phyloP scores from a whole-genome alignment of 2,888 invertebrate species.

The Tenthredo mesomela region DNA sequence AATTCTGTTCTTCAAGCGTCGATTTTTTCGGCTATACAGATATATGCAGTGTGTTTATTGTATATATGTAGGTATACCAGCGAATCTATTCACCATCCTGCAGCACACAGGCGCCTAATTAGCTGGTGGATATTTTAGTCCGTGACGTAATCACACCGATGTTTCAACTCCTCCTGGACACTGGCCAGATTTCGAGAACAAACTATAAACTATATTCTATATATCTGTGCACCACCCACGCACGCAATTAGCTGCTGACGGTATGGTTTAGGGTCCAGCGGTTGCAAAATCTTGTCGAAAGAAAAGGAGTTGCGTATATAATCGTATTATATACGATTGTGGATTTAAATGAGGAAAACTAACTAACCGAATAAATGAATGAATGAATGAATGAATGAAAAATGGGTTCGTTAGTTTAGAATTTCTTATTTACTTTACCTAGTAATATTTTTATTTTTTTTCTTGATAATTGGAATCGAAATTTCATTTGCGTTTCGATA shows the following conservation, averaged over 20 bases:
- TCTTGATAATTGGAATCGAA: background rate
- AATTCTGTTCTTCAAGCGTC: too few species aligned
- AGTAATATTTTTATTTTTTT: too few species aligned
- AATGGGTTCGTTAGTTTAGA: too few species aligned
- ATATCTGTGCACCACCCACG: background rate
- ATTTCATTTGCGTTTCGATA: background rate
- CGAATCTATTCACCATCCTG: background rate
- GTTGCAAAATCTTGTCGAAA: background rate
- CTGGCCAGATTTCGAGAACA: slow-evolving; percentile 74
- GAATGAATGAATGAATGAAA: too few species aligned
- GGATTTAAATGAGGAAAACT: too few species aligned
- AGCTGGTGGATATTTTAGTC: slow-evolving; percentile 58
- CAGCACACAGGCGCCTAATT: slow-evolving; percentile 37
- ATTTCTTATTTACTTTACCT: too few species aligned
- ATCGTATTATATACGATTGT: too few species aligned
- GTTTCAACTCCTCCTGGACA: slow-evolving; percentile 65
- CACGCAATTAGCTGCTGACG: slow-evolving; percentile 7
- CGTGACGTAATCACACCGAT: slow-evolving; percentile 73
- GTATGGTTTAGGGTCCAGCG: background rate
- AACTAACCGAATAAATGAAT: too few species aligned
- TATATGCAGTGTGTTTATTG: too few species aligned
- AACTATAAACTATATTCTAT: slow-evolving; percentile 76
- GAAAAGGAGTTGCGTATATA: too few species aligned
- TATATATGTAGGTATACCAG: background rate
- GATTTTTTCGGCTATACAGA: too few species aligned